Percentiles rank a stretch among this genome's conserved stretches.
Evolutionary conservation across 2,888 invertebrate genomes (phyloP).

Genomic region (Tetanocera ferruginea): DNA sequence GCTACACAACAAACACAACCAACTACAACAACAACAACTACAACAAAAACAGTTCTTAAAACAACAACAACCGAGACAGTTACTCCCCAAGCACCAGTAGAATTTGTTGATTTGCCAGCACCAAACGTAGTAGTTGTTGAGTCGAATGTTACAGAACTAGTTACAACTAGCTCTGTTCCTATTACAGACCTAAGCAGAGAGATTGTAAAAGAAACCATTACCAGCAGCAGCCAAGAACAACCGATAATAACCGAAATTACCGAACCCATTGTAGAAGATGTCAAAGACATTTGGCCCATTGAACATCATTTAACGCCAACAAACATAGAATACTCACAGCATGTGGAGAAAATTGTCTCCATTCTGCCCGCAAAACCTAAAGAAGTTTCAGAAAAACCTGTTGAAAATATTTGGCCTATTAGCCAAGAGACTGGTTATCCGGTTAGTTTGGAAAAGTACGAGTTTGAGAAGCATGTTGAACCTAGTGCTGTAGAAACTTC

Average conservation of each 20-base stretch:
- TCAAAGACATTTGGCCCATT: slow-evolving; percentile 67
- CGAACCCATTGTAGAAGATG: slow-evolving; percentile 58
- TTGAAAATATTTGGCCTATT: slow-evolving; percentile 64
- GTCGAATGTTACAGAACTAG: slow-evolving; percentile 56
- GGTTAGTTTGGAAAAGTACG: slow-evolving; percentile 60
- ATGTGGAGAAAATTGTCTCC: slow-evolving; percentile 49
- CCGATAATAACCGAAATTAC: slow-evolving; percentile 40
- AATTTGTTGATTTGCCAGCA: slow-evolving; percentile 68
- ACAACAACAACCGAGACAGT: slow-evolving; percentile 43
- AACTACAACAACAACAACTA: slow-evolving; percentile 51
- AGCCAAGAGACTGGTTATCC: slow-evolving; percentile 63
- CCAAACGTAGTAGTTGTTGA: slow-evolving; percentile 67
- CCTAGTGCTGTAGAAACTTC: slow-evolving; percentile 3
- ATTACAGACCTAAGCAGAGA: slow-evolving; percentile 56
- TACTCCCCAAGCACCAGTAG: slow-evolving; percentile 67
- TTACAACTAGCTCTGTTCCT: slow-evolving; percentile 58
- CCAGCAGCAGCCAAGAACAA: slow-evolving; percentile 35
- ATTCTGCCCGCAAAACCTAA: not conserved
- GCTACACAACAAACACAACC: slow-evolving; percentile 50
- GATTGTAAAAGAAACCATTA: slow-evolving; percentile 37
- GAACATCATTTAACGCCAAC: slow-evolving; percentile 63
- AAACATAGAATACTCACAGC: slow-evolving; percentile 64
- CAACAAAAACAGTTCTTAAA: slow-evolving; percentile 48
- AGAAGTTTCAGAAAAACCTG: not conserved
- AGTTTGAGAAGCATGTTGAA: slow-evolving; percentile 55